Evolutionary conservation across 2,797 vertebrate genomes (phyloP), one percentile per base, ranked within the genome.

Genomic region (Pyrrhura leucotis): DNA sequence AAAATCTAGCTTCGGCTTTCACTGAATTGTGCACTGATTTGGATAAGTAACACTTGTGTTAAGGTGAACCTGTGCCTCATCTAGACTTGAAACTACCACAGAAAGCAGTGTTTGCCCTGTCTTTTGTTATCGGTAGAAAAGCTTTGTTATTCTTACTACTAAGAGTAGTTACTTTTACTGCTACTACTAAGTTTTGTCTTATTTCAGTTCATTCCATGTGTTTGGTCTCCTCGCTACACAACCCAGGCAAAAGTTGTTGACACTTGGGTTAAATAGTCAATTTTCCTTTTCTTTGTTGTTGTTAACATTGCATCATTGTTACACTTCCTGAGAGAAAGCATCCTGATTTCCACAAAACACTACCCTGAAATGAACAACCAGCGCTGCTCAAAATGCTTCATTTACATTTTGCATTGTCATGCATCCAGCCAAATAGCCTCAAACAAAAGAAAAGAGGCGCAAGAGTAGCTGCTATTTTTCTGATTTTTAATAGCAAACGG

Each of bases 141-240:
- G 23, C 26, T 17, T 7, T 12, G 39, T 42, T 68, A 28, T 16
- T 29, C 20, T n/a, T 37, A 40, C 9, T 23, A n/a, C n/a, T 14
- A 25, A 8, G 23, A 48, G 47, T 14, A 25, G 47, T 50, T 67
- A 26, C 21, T 33, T 16, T 25, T 28, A 33, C 7, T 19, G 26
- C 31, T 53, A 13, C 51, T 19, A 53, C 5, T 13, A n/a, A n/a
- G n/a, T 45, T 50, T 31, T 56, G 40, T 28, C 45, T 42, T 51
- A 23, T 12, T 59, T 48, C 58, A 9, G 5, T 28, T 13, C 3
- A 2, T 31, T 53, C 9, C 3, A 17, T 45, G 23, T 26, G 26
- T 40, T 50, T 2, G 0, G 14, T 26, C 42, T 81, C 37, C 35
- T 15, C 12, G 7, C 42, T 28, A 47, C 7, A 13, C 3, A 0